Conservation (phyloP, 2,113 vertebrate genomes). For the Panthera leo region DNA sequence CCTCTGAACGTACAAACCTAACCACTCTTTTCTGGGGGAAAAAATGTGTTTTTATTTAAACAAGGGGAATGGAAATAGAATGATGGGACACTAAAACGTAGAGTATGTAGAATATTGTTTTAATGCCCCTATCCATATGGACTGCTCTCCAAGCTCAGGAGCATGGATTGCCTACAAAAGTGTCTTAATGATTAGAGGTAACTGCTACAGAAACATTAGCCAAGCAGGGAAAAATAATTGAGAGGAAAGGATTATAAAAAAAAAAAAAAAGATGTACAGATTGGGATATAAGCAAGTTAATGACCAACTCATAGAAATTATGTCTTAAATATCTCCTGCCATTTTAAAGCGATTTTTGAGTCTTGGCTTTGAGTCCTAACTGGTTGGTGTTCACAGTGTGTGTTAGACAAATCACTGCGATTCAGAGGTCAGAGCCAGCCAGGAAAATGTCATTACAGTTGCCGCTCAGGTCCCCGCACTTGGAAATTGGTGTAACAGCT, state of each 20-base stretch:
- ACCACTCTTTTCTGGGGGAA: neutral
- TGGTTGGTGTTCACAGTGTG: slow-evolving; percentile 43
- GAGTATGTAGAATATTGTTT: neutral
- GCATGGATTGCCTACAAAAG: neutral
- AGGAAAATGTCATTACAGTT: slow-evolving; percentile 55
- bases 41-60: slow-evolving; percentile 22
- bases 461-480: neutral
- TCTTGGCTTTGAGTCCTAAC: slow-evolving; percentile 53
- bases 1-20: neutral
- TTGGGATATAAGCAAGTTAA: slow-evolving; percentile 2
- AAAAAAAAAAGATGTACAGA: neutral
- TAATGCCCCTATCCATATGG: neutral
- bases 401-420: slow-evolving; percentile 63
- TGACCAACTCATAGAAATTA: slow-evolving; percentile 41
- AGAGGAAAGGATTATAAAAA: neutral
- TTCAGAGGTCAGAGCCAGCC: slow-evolving; percentile 60
- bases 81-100: neutral
- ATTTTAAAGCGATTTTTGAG: slow-evolving; percentile 58
- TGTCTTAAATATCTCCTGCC: slow-evolving; percentile 45
- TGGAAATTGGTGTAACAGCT: slow-evolving; percentile 47
- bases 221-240: slow-evolving; percentile 21
- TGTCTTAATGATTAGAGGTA: neutral
- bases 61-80: neutral
- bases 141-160: neutral
- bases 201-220: neutral